Conservation (phyloP, 92 coral and sea anemone species). For the Epizoanthus illoricatus region DNA sequence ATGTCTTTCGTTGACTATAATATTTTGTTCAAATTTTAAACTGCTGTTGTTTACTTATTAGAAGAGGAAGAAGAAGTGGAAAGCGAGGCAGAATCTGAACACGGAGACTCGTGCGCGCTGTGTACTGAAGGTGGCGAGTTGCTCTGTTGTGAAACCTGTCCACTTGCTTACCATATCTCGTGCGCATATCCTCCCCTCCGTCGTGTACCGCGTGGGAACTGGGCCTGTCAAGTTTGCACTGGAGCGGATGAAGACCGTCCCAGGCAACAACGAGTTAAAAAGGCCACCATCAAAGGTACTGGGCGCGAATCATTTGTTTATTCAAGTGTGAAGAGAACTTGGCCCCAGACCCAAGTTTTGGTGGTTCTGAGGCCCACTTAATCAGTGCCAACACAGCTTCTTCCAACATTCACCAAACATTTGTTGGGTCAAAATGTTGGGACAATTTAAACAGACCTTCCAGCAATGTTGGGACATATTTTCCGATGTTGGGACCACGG, state of each 20-base stretch:
- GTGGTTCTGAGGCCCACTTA: no score
- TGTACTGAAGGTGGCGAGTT: conserved; percentile 93
- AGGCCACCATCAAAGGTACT: conserved; percentile 83
- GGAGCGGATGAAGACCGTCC: conserved; percentile 95
- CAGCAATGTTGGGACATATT: no score
- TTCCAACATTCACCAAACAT: no score
- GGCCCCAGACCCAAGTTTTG: no score
- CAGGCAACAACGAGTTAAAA: conserved; percentile 74
- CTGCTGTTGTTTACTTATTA: background rate
- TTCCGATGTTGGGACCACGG: no score
- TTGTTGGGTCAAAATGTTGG: no score
- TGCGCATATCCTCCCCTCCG: conserved; percentile 96
- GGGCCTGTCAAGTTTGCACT: conserved; percentile 99
- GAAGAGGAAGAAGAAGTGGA: conserved; percentile 17
- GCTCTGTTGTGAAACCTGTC: conserved; percentile 95
- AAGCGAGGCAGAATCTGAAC: conserved; percentile 77
- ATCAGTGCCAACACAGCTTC: no score
- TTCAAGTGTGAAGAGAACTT: no score
- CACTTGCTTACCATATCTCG: conserved; percentile 87
- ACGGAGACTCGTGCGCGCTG: conserved; percentile 87
- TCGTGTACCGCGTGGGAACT: conserved; percentile 96
- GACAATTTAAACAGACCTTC: no score
- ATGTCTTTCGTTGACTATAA: no score
- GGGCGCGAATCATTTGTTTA: no score
- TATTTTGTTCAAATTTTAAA: no score